Percentiles rank a stretch among this genome's conserved stretches.
These are phyloP conservation scores for Morpho achilles DNA, from an alignment of 2,888 invertebrate species.

Conservation along the genomic window DNA sequence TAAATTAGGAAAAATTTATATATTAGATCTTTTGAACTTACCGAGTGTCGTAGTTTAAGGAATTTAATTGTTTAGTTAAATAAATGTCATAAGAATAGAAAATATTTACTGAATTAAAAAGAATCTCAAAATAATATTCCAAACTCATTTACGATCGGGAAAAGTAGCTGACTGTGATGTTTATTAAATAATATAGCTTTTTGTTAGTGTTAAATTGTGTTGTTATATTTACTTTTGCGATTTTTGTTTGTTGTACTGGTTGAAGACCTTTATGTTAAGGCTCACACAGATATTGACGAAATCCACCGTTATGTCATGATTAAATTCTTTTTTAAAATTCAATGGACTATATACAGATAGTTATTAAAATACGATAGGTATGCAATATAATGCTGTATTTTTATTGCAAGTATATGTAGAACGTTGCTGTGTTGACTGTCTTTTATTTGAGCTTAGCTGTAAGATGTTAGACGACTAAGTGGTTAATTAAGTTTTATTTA, in stretches of 20 bases:
- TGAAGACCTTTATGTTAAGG: background rate
- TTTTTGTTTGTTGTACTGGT: conserved; percentile 17
- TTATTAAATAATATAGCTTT: conserved; percentile 47
- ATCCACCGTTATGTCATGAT: background rate
- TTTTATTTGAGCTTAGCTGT: conserved; percentile 5
- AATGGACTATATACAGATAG: too few relatives aligned
- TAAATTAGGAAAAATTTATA: too few relatives aligned
- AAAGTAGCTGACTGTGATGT: conserved; percentile 72
- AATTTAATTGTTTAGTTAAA: conserved; percentile 46
- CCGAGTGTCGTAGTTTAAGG: conserved; percentile 61
- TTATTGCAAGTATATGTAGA: too few relatives aligned
- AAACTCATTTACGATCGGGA: conserved; percentile 54
- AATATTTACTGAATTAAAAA: conserved; percentile 38
- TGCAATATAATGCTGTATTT: too few relatives aligned
- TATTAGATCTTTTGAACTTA: conserved; percentile 11
- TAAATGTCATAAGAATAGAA: conserved; percentile 44
- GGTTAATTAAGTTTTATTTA: conserved; percentile 3
- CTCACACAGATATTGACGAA: background rate
- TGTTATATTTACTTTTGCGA: conserved; percentile 26
- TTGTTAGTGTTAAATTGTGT: conserved; percentile 41
- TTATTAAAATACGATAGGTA: too few relatives aligned
- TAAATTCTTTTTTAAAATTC: too few relatives aligned
- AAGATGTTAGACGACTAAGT: conserved; percentile 4
- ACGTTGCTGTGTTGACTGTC: background rate
- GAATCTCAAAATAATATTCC: conserved; percentile 54